Evolutionary conservation across 2,113 vertebrate species (phyloP), one percentile per base, ranked within the genome.

Genomic region (Nematolebias whitei): DNA sequence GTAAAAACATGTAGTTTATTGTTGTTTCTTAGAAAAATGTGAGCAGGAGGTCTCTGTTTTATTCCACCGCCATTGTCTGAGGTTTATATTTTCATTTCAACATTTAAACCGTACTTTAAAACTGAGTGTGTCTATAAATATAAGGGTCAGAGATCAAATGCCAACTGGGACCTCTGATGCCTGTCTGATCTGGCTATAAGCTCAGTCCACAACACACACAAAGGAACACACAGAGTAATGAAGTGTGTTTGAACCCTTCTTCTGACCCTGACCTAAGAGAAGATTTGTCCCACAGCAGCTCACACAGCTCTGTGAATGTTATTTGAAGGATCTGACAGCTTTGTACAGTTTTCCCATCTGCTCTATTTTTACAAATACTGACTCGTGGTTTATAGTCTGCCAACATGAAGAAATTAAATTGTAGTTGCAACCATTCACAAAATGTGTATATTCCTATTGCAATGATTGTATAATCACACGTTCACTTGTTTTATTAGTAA

Each of bases 81-180:
- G 48, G 13, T 24, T 43, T 16, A 0, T 40, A n/a, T 43, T 41
- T 22, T 76, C 50, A 53, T 59, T 70, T 57, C 16, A 60, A 9
- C 12, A 63, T 53, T 54, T 39, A 45, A 51, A 22, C 19, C 29
- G 59, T 15, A 50, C 23, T 45, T 14, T 23, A 49, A 23, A 49
- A 13, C 11, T 49, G 47, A 49, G 22, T 12, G 19, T 5, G 14
- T 22, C 20, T 29, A 62, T 18, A 45, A 16, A 49, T 52, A 40
- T 52, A 44, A 50, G 58, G 78, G 76, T 77, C 75, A 78, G 55
- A 68, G 79, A 63, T 78, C 63, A 80, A 78, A 66, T 26, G 0
- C 43, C 32, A 14, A 43, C 64, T 13, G 76, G 56, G 68, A 83
- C 76, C 73, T 74, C 32, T 76, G 76, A 70, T 38, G 32, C 43